phyloP scores from a whole-genome alignment of 2,797 vertebrate genomes.

The Vireo griseus region DNA sequence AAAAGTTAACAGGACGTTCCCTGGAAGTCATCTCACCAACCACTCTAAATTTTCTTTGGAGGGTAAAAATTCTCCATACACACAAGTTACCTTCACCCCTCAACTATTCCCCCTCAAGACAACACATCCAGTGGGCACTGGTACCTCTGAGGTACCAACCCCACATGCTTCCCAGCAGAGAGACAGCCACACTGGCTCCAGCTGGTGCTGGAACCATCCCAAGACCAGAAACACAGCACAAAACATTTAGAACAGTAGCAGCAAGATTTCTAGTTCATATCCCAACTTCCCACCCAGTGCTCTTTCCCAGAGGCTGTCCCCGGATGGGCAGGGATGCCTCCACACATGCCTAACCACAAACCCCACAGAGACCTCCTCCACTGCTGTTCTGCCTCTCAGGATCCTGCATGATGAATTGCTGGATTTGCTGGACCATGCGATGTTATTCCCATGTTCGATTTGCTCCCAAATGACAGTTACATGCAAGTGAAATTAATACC shows the following conservation, averaged over 20 bases:
- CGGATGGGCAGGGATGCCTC: not conserved
- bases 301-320: not conserved
- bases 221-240: not conserved
- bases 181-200: not conserved
- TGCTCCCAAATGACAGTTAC: not conserved
- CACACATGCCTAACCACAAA: not conserved
- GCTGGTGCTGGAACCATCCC: not conserved
- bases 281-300: not conserved
- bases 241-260: not conserved
- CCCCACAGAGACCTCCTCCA: not conserved
- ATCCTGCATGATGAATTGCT: not conserved
- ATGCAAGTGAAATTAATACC: not conserved
- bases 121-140: not conserved
- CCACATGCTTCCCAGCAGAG: not conserved
- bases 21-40: not conserved
- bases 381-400: not conserved
- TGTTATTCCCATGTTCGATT: not conserved
- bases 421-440: not conserved
- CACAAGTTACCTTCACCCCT: not conserved
- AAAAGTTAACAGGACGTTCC: not conserved
- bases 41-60: not conserved
- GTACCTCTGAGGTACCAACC: not conserved
- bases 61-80: not conserved
- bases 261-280: not conserved
- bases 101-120: not conserved